Percentiles rank a stretch among this genome's conserved stretches.
Evolutionary conservation across 2,113 vertebrate genomes (phyloP).

Genomic region (Varanus salvator): DNA sequence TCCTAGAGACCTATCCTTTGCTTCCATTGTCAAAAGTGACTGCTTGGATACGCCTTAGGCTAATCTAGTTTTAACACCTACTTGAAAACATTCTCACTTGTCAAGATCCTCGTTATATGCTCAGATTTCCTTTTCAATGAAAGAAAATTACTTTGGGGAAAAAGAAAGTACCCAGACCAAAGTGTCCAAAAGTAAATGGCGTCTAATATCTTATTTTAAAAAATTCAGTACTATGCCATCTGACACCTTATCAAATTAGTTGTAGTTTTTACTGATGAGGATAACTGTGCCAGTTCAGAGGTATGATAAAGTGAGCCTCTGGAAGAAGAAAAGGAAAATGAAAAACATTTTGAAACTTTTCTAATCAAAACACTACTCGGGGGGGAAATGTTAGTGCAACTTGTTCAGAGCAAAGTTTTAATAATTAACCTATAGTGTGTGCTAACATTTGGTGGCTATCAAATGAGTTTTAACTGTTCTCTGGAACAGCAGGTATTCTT

Average conservation of each 20-base stretch:
- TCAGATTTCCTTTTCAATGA: constrained; percentile 2
- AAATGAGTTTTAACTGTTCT: neutral
- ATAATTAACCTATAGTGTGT: constrained; percentile 1
- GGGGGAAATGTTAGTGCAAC: neutral
- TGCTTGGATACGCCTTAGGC: neutral
- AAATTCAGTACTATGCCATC: neutral
- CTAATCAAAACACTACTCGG: neutral
- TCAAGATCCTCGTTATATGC: neutral
- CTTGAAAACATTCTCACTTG: neutral
- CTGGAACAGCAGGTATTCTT: constrained; percentile 5
- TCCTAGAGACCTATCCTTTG: neutral
- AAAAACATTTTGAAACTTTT: neutral
- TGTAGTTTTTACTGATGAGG: neutral
- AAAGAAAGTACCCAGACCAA: neutral
- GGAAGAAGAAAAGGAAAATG: neutral
- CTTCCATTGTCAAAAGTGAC: neutral
- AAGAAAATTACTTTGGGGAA: neutral
- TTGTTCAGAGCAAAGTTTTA: neutral
- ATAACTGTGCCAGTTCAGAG: neutral
- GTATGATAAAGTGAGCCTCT: neutral
- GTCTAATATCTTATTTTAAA: neutral
- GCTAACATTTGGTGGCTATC: constrained; percentile 18
- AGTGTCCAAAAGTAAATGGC: neutral
- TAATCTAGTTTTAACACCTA: neutral
- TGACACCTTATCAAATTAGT: neutral